Base-by-base conservation (phyloP, 1,140 invertebrate genomes). In the Trialeurodes vaporariorum region DNA sequence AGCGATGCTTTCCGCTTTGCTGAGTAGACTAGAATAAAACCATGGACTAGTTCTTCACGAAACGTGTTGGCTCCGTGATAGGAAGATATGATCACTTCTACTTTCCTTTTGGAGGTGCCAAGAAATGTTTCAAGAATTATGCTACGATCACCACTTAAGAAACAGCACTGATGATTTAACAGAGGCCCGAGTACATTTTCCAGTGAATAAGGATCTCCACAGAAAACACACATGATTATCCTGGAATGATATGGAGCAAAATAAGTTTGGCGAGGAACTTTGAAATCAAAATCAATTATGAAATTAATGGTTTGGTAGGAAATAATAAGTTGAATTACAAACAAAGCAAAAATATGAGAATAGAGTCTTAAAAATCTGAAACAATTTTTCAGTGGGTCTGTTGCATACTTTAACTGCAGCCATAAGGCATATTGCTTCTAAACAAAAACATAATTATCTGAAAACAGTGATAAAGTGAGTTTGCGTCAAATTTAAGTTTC, bases 201-300 rank as follows among this genome's bases (percentile, higher is more conserved):
- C 59, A 95, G 86, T 1, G 89, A 89, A 75, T 91, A 97, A 21
- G 93, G 91, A 81, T 98, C 96, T 60, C 94, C 95, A 80, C 96
- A 98, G 77, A 98, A 94, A 85, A 98, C 89, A 77, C 94, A 97
- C 86, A 98, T 91, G 73, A 97, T 92, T 78, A 98, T 93, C 71
- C 90, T 89, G 73, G 75, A 81, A 78, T 68, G 67, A 68, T 63
- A 70, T 72, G n/a, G n/a, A n/a, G n/a, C n/a, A n/a, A n/a, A n/a
- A n/a, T n/a, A n/a, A n/a, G n/a, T n/a, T n/a, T n/a, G 22, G 27
- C 17, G 17, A 67, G 22, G 64, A 67, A 64, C 25, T 11, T 59
- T 24, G 24, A 23, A 17, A 22, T 5, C 24, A 22, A 58, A n/a
- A n/a, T n/a, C n/a, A n/a, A n/a, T n/a, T 62, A 68, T 69, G 17